These are phyloP conservation scores for Eupithecia abbreviata DNA, from an alignment of 2,888 invertebrate species.

Conservation along the genomic window DNA sequence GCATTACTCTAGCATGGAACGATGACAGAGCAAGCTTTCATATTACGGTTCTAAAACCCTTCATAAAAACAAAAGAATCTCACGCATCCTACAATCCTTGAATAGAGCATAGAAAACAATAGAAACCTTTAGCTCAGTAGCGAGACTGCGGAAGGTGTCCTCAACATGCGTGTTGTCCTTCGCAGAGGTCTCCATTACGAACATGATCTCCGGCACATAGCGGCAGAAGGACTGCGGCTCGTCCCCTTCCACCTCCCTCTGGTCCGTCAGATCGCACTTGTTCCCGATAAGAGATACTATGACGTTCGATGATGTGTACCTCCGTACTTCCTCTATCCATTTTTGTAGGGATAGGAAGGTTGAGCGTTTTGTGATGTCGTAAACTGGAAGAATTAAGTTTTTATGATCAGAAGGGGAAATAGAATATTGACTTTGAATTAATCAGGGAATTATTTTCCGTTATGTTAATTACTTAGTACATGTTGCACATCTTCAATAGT, in stretches of 20 bases:
- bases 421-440: not conserved
- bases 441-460: not conserved
- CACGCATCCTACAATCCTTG: no score
- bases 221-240: conserved; percentile 95
- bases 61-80: no score
- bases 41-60: no score
- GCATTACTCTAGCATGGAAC: no score
- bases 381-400: conserved; percentile 83
- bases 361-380: conserved; percentile 96
- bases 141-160: conserved; percentile 92
- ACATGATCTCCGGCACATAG: conserved; percentile 93
- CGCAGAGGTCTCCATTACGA: conserved; percentile 94
- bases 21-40: no score
- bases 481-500: not conserved
- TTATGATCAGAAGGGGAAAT: not conserved
- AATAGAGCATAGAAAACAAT: no score
- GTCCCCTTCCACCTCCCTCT: conserved; percentile 92
- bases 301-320: conserved; percentile 96
- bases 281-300: conserved; percentile 96
- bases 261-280: conserved; percentile 92
- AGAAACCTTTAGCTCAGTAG: conserved; percentile 78
- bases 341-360: conserved; percentile 95
- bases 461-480: not conserved
- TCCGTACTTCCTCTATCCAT: conserved; percentile 98
- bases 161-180: conserved; percentile 96